Evolutionary conservation across 2,888 invertebrate genomes (phyloP), one percentile per base, ranked within the genome.

Genomic region (Pogonocherus hispidulus): DNA sequence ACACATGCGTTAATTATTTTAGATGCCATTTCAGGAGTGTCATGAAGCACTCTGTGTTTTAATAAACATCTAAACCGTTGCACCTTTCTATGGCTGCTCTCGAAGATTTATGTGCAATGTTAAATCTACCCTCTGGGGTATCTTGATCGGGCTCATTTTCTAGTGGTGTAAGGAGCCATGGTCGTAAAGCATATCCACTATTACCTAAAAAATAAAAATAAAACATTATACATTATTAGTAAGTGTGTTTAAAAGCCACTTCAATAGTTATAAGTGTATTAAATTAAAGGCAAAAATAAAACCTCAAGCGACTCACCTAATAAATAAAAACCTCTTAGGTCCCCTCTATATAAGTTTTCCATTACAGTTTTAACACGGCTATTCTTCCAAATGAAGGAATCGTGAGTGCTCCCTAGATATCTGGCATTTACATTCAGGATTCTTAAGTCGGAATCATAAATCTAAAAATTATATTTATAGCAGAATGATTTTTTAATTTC

Each of bases 1-100:
- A 59, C 59, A 47, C 59, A 59, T 18, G 59, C 59, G 20, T 59
- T 46, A 16, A 59, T 44, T n/a, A 59, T 59, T 59, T 32, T 59
- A 18, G 19, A 8, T n/a, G 59, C 59, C n/a, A 4, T 27, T 22
- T 14, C 32, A 8, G 57, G 46, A 14, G 22, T 23, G 18, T 59
- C 44, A 46, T 59, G 57, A 11, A 59, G 22, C 11, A 59, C 57
- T 23, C 57, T 59, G 14, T 59, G 46, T 19, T 44, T 27, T 19
- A 59, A 23, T 22, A 44, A 27, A 44, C 57, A 59, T 5, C 41
- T 4, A 16, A 56, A 56, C 20, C 41, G 2, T 44, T 44, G 4
- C 18, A 44, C 3, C 44, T 3, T 18, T 44, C 44, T 18, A 8
- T 14, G 6, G n/a, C 8, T 5, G 4, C n/a, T 14, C 18, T 44